Percentiles rank a stretch among this genome's conserved stretches.
These are phyloP conservation scores for Erpetoichthys calabaricus DNA, from an alignment of 2,797 vertebrate species.

Conservation along the genomic window DNA sequence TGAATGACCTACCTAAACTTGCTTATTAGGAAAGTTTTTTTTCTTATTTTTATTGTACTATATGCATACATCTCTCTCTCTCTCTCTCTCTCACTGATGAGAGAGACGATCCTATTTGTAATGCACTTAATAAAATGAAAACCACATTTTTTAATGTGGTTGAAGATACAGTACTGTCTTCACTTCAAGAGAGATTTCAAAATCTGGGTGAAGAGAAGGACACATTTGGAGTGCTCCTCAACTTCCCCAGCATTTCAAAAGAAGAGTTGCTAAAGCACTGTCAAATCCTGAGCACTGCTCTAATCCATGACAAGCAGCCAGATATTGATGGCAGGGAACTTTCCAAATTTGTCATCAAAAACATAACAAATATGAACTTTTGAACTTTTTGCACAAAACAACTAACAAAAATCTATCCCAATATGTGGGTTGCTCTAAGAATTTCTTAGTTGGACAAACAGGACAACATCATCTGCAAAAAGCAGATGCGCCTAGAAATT, in stretches of 20 bases:
- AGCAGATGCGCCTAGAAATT: too few species aligned
- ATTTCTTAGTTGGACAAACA: too few species aligned
- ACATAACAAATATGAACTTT: conserved; percentile 13
- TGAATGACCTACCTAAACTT: too few species aligned
- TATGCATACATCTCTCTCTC: too few species aligned
- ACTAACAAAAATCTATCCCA: conserved; percentile 15
- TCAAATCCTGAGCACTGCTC: conserved; percentile 10
- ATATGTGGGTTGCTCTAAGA: conserved; percentile 15
- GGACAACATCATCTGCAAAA: too few species aligned
- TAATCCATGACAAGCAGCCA: conserved; percentile 10
- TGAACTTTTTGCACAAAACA: conserved; percentile 17
- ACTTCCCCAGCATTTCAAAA: conserved; percentile 9
- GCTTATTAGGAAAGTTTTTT: too few species aligned
- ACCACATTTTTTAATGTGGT: neutral
- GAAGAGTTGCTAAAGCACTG: conserved; percentile 8
- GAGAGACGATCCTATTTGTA: too few species aligned
- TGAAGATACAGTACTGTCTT: conserved; percentile 5
- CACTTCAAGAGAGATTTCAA: conserved; percentile 10
- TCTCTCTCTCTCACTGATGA: too few species aligned
- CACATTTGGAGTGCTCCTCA: conserved; percentile 8
- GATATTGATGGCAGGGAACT: conserved; percentile 14
- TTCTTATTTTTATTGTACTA: too few species aligned
- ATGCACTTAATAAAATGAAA: too few species aligned
- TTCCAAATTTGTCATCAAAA: conserved; percentile 9
- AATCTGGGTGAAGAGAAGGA: conserved; percentile 6